Evolutionary conservation across 2,113 vertebrate genomes (phyloP).

Genomic region (Gymnorhina tibicen): DNA sequence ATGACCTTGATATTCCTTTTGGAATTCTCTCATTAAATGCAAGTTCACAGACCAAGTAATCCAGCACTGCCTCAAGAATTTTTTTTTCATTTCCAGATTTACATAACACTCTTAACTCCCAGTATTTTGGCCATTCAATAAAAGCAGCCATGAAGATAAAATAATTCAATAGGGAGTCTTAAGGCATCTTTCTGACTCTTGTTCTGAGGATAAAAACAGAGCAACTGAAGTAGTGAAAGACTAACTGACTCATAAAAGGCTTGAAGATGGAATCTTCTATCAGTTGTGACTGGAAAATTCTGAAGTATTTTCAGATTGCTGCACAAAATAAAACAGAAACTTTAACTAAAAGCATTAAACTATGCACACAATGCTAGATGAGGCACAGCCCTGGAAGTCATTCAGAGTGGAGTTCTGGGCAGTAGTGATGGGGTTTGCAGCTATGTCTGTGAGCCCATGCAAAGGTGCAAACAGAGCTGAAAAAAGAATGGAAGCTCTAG

Average conservation of each 20-base stretch:
- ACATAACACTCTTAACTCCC: not conserved
- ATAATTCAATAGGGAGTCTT: not conserved
- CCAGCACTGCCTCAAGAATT: not conserved
- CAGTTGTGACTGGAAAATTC: not conserved
- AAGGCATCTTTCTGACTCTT: not conserved
- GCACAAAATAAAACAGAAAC: not conserved
- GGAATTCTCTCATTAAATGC: not conserved
- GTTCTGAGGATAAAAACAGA: not conserved
- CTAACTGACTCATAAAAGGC: not conserved
- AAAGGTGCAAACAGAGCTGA: not conserved
- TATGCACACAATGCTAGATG: not conserved
- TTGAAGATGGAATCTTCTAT: not conserved
- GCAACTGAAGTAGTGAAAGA: not conserved
- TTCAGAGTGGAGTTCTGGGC: not conserved
- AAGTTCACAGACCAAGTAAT: not conserved
- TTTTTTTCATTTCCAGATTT: not conserved
- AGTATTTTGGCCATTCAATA: not conserved
- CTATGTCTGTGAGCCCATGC: not conserved
- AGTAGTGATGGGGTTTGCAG: not conserved
- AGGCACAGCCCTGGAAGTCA: not conserved
- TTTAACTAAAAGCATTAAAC: not conserved
- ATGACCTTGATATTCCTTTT: not conserved
- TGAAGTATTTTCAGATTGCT: not conserved
- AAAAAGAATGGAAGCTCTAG: not conserved
- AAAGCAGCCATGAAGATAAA: not conserved